Evolutionary conservation across 2,113 vertebrate genomes (phyloP).

Genomic region (Athene noctua): DNA sequence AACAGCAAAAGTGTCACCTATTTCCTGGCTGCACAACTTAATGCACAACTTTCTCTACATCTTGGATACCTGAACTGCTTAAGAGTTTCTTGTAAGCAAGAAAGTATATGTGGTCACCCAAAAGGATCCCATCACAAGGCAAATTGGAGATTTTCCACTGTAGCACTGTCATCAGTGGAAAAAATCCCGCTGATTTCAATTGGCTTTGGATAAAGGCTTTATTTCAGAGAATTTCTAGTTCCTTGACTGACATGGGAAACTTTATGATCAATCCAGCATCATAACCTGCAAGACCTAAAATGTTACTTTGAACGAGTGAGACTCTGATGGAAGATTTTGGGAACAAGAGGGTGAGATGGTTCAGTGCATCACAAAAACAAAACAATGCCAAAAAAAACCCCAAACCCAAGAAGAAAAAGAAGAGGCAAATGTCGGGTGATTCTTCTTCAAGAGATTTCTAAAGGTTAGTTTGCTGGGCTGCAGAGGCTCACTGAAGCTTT

Average conservation of each 20-base stretch:
- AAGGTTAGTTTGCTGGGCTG: background rate
- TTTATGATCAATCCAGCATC: background rate
- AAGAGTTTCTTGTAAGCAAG: background rate
- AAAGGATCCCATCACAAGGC: background rate
- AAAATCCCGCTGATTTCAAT: background rate
- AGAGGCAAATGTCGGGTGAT: background rate
- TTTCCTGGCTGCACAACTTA: background rate
- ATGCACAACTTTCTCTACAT: background rate
- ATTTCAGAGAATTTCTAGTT: background rate
- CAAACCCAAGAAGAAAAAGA: background rate
- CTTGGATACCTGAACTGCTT: background rate
- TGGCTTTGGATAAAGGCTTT: background rate
- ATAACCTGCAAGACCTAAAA: background rate
- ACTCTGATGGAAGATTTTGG: background rate
- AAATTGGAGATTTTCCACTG: background rate
- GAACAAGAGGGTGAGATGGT: background rate
- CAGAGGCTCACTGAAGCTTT: background rate
- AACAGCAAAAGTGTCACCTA: background rate
- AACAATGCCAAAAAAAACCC: background rate
- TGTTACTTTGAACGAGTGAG: rapidly evolving
- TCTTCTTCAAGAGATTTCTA: background rate
- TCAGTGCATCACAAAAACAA: background rate
- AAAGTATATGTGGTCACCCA: background rate
- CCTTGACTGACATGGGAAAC: background rate
- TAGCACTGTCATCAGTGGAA: background rate